Conservation (phyloP, 2,888 invertebrate genomes). For the Allacma fusca region DNA sequence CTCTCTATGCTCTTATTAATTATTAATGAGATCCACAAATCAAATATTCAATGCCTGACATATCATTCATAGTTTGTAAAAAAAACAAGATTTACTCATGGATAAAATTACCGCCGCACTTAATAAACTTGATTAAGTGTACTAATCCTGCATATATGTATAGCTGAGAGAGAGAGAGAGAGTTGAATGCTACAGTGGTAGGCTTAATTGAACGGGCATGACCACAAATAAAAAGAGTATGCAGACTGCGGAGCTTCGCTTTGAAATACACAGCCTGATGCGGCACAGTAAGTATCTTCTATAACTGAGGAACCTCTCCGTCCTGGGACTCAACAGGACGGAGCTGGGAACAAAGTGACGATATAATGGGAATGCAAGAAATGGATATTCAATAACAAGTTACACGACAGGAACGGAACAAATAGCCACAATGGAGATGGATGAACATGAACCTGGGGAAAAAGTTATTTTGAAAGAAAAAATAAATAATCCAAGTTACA, state of each 20-base stretch:
- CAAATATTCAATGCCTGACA: conserved; percentile 34
- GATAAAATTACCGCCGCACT: conserved; percentile 31
- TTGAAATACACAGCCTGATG: too few species aligned
- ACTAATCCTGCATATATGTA: background rate
- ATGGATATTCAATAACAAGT: conserved; percentile 16
- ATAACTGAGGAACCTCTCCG: too few species aligned
- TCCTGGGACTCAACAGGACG: too few species aligned
- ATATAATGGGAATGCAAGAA: conserved; percentile 6
- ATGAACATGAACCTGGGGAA: background rate
- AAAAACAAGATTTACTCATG: conserved; percentile 31
- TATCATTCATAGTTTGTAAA: conserved; percentile 22
- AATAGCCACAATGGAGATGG: conserved; percentile 4
- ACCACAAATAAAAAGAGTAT: conserved; percentile 7
- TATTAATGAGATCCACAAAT: conserved; percentile 34
- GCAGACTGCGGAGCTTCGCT: background rate
- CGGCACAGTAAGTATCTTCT: too few species aligned
- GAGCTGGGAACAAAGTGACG: too few species aligned
- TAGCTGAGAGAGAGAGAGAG: background rate
- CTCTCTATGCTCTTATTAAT: conserved; percentile 27
- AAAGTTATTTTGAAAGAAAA: background rate
- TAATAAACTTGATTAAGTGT: conserved; percentile 40
- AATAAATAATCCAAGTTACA: conserved; percentile 21
- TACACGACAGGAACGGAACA: background rate
- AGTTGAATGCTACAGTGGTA: background rate
- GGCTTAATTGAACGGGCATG: conserved; percentile 5